phyloP scores from a whole-genome alignment of 92 coral and sea anemone species.

The Epizoanthus scotinus region DNA sequence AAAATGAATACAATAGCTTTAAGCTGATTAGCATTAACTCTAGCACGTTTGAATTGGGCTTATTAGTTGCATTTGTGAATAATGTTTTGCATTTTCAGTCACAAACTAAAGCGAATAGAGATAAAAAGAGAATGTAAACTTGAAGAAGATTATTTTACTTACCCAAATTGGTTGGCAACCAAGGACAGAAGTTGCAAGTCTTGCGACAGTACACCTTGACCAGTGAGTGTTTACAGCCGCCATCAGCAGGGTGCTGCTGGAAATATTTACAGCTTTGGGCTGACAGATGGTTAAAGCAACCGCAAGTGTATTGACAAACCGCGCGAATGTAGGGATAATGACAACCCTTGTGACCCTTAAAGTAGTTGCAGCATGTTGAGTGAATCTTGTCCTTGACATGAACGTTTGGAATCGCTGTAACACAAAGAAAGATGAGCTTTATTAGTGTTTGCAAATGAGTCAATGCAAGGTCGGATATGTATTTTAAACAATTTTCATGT shows the following conservation, averaged over 20 bases:
- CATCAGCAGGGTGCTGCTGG: neutral
- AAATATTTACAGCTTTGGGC: neutral
- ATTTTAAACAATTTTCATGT: too few relatives aligned
- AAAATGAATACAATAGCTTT: too few relatives aligned
- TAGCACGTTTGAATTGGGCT: too few relatives aligned
- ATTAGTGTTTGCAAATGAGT: too few relatives aligned
- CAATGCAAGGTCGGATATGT: too few relatives aligned
- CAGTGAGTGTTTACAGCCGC: neutral
- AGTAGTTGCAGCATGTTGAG: conserved; percentile 6
- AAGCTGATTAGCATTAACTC: too few relatives aligned
- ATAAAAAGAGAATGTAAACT: too few relatives aligned
- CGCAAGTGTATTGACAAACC: neutral
- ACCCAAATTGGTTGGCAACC: neutral
- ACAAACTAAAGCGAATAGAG: too few relatives aligned
- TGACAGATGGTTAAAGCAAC: conserved; percentile 13
- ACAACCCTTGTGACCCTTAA: conserved; percentile 22
- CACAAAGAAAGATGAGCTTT: neutral
- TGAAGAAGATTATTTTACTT: neutral
- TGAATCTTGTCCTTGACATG: conserved; percentile 29
- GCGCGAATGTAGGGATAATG: neutral
- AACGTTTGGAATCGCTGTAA: neutral
- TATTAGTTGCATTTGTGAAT: too few relatives aligned
- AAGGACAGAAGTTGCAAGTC: conserved; percentile 25
- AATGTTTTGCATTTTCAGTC: too few relatives aligned
- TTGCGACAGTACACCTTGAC: conserved; percentile 20